Evolutionary conservation across 2,113 vertebrate genomes (phyloP), one percentile per base, ranked within the genome.

Genomic region (Trematomus loennbergii): DNA sequence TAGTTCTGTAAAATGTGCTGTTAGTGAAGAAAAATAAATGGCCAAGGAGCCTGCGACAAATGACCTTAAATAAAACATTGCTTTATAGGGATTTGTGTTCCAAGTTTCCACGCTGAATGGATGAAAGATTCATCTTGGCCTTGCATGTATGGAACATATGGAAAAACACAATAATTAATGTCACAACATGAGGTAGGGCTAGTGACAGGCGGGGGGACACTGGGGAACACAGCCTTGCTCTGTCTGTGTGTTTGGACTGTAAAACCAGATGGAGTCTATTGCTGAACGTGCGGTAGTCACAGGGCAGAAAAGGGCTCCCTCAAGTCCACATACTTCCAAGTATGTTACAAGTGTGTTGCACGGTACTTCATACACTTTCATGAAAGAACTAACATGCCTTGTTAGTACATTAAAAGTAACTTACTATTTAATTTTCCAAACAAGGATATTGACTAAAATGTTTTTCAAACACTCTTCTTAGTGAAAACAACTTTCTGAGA

Each of bases 101-200:
- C 89, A 89, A 85, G 90, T 92, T 93, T 93, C 88, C 88, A 90
- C 61, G 70, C 82, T 75, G 84, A 90, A 73, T n/a, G 87, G 83
- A 87, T 91, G 87, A 93, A 83, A 83, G 87, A 94, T 93, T 81
- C 87, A 88, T 85, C 67, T 84, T 90, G 90, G 92, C 88, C 87
- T 91, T 75, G 81, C 86, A 91, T 89, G 90, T 91, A 87, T 84
- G 90, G 89, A 88, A 87, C 94, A 93, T 91, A 93, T 91, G 92
- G 91, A 93, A 93, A 94, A 92, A 90, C 82, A 85, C 85, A 90
- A 92, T 93, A 93, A 93, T 93, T 88, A 92, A 94, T 92, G 90
- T 93, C 91, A 93, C 87, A 93, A 92, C 93, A 92, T 91, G 88
- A 90, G 83, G 87, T 82, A 80, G 84, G 72, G 83, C 90, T 74